Percentiles rank a stretch among this genome's conserved stretches.
Evolutionary conservation across 2,888 invertebrate genomes (phyloP).

Genomic region (Hermaeophaga mercurialis): DNA sequence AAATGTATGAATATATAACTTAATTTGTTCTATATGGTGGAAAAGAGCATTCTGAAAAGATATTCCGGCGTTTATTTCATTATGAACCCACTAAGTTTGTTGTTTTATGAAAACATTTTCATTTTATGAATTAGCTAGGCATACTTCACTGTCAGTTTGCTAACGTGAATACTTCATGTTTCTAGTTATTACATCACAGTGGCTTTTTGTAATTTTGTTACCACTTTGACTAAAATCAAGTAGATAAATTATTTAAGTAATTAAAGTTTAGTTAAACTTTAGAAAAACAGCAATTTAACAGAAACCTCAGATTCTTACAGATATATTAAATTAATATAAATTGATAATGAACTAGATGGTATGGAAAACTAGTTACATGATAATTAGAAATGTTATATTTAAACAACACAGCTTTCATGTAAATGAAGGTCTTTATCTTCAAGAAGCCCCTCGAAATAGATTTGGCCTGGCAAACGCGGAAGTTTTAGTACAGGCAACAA

Average conservation of each 20-base stretch:
- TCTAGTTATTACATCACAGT: not conserved
- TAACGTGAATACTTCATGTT: not conserved
- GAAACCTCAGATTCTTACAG: too few relatives aligned
- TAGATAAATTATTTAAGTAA: too few relatives aligned
- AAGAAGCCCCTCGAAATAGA: not conserved
- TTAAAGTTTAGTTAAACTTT: too few relatives aligned
- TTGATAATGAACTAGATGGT: too few relatives aligned
- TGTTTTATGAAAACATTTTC: not conserved
- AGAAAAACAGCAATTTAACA: too few relatives aligned
- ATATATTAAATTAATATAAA: too few relatives aligned
- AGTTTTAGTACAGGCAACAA: slow-evolving; percentile 1
- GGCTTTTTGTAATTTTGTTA: too few relatives aligned
- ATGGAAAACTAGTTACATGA: not conserved
- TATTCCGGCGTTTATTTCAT: not conserved
- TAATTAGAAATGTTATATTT: slow-evolving; percentile 1
- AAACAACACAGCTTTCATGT: slow-evolving; percentile 2
- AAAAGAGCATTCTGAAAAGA: slow-evolving; percentile 2
- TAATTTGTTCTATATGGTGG: not conserved
- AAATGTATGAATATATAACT: not conserved
- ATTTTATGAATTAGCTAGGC: not conserved
- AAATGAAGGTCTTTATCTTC: slow-evolving; percentile 6
- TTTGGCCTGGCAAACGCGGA: not conserved
- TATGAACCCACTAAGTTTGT: slow-evolving; percentile 2
- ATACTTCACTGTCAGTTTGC: not conserved
- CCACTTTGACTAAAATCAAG: too few relatives aligned